Evolutionary conservation across 2,888 invertebrate species (phyloP).

Genomic region (Polyploca ridens): DNA sequence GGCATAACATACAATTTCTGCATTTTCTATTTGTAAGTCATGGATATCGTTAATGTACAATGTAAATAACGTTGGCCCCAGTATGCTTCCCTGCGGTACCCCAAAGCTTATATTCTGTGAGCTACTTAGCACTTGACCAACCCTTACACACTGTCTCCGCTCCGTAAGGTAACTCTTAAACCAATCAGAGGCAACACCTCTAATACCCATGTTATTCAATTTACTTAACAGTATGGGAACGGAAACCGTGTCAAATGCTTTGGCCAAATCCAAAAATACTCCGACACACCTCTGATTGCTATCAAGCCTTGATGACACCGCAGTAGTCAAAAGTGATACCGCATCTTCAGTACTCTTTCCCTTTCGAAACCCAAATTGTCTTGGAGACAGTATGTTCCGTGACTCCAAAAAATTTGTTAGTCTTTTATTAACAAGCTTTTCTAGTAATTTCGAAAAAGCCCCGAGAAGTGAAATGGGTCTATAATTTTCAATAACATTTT

Average conservation of each 20-base stretch:
- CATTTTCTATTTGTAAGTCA: background rate
- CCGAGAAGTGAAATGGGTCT: constrained; percentile 22
- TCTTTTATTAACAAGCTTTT: constrained; percentile 1
- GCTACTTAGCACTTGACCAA: background rate
- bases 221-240: constrained; percentile 21
- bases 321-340: background rate
- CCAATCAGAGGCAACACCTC: constrained; percentile 17
- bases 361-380: constrained; percentile 22
- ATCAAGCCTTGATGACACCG: background rate
- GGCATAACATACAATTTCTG: constrained; percentile 13
- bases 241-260: constrained; percentile 23
- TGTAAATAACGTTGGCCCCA: constrained; percentile 16
- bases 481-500: constrained; percentile 18
- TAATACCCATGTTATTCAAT: background rate
- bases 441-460: constrained; percentile 6
- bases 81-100: no score
- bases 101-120: no score
- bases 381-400: background rate
- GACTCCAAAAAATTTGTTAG: constrained; percentile 17
- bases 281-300: constrained; percentile 7
- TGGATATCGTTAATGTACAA: constrained; percentile 18
- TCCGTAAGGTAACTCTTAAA: constrained; percentile 19
- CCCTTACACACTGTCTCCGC: constrained; percentile 16
- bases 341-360: constrained; percentile 10
- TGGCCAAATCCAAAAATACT: constrained; percentile 17